These are phyloP conservation scores for Apistogramma diplotaenia DNA, from an alignment of 2,113 vertebrate genomes.

Conservation along the genomic window DNA sequence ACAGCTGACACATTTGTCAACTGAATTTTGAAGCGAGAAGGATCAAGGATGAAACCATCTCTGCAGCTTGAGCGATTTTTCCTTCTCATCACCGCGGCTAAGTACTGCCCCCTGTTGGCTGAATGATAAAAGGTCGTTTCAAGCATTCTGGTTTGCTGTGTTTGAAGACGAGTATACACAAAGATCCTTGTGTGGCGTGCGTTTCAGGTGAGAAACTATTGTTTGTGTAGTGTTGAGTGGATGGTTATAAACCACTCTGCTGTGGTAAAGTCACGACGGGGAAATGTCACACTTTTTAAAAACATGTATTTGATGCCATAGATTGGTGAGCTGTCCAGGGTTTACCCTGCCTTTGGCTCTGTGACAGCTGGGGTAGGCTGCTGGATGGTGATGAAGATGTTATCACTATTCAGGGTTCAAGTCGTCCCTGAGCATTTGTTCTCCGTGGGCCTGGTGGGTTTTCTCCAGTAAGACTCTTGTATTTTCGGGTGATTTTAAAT, in stretches of 20 bases:
- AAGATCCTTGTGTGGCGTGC: neutral
- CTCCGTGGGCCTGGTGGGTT: neutral
- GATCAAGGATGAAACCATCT: conserved; percentile 23
- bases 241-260: no score
- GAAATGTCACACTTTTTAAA: no score
- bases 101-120: conserved; percentile 57
- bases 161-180: neutral
- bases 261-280: no score
- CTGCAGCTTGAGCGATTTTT: conserved; percentile 27
- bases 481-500: no score
- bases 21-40: neutral
- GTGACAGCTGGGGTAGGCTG: neutral
- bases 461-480: no score
- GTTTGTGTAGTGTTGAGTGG: no score
- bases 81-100: neutral
- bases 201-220: neutral
- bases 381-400: neutral
- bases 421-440: neutral
- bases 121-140: neutral
- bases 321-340: neutral
- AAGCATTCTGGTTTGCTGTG: neutral
- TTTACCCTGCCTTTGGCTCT: neutral
- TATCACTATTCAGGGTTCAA: neutral
- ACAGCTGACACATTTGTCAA: neutral
- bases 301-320: neutral